Percentiles rank a stretch among this genome's conserved stretches.
Evolutionary conservation across 1,140 invertebrate species (phyloP).

Genomic region (Aplysia californica): DNA sequence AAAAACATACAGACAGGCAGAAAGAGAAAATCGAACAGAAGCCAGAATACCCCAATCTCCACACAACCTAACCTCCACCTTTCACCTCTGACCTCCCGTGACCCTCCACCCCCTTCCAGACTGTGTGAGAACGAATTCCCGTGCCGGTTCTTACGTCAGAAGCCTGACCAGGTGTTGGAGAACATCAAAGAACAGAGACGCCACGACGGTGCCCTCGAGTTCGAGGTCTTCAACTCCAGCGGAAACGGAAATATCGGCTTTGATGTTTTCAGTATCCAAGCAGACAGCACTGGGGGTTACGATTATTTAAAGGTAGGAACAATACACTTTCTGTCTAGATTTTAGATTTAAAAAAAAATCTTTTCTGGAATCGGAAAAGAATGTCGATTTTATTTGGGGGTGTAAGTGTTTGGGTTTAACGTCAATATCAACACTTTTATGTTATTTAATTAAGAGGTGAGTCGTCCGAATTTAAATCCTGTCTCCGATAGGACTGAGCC

Average conservation of each 20-base stretch:
- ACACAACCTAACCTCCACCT: background rate
- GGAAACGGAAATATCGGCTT: slow-evolving; percentile 58
- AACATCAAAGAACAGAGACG: background rate
- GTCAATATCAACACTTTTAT: too few relatives aligned
- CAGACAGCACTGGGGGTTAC: slow-evolving; percentile 5
- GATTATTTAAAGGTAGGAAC: slow-evolving; percentile 20
- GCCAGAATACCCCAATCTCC: too few relatives aligned
- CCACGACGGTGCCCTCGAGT: background rate
- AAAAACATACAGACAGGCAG: background rate
- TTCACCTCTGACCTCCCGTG: background rate
- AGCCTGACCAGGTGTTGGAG: background rate
- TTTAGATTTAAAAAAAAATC: too few relatives aligned
- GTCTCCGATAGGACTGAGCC: too few relatives aligned
- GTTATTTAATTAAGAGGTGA: too few relatives aligned
- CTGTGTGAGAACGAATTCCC: background rate
- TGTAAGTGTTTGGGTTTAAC: too few relatives aligned
- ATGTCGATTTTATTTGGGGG: too few relatives aligned
- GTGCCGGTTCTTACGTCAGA: background rate
- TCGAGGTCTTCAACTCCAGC: slow-evolving; percentile 46
- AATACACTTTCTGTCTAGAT: background rate
- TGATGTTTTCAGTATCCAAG: slow-evolving; percentile 50
- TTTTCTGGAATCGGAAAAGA: too few relatives aligned
- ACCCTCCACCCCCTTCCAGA: background rate
- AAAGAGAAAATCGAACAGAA: background rate
- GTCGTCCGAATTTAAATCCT: too few relatives aligned